phyloP scores from a whole-genome alignment of 2,113 vertebrate species.

The Haplochromis vanheusdeni region DNA sequence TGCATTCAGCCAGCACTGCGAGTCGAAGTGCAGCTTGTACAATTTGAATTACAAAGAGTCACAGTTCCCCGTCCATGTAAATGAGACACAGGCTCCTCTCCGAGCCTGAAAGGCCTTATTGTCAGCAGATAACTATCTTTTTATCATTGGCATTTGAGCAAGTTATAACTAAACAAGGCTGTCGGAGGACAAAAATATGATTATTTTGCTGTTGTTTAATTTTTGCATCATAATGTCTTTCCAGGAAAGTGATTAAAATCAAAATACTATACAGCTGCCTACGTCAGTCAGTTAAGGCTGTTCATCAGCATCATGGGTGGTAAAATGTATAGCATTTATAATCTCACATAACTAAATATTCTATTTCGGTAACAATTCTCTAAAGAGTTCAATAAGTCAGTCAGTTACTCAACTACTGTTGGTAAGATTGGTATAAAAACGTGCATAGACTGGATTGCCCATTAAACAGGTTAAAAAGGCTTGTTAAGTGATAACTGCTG shows the following conservation, averaged over 20 bases:
- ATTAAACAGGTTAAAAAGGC: background rate
- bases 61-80: constrained; percentile 62
- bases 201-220: background rate
- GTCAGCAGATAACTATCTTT: constrained; percentile 42
- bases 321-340: background rate
- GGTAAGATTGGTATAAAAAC: background rate
- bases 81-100: constrained; percentile 50
- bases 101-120: constrained; percentile 58
- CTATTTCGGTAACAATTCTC: background rate
- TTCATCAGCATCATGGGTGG: background rate
- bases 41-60: constrained; percentile 55
- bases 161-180: background rate
- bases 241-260: background rate
- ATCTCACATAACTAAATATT: background rate
- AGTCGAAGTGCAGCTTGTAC: constrained; percentile 8
- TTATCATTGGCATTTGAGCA: constrained; percentile 20
- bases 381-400: background rate
- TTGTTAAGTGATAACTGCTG: background rate
- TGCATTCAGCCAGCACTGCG: background rate
- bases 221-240: background rate
- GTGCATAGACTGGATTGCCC: accelerated
- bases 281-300: background rate
- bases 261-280: background rate
- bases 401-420: background rate
- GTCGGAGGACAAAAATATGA: background rate